Conservation (phyloP, 1,140 invertebrate genomes). For the Aphelinus atriplicis region DNA sequence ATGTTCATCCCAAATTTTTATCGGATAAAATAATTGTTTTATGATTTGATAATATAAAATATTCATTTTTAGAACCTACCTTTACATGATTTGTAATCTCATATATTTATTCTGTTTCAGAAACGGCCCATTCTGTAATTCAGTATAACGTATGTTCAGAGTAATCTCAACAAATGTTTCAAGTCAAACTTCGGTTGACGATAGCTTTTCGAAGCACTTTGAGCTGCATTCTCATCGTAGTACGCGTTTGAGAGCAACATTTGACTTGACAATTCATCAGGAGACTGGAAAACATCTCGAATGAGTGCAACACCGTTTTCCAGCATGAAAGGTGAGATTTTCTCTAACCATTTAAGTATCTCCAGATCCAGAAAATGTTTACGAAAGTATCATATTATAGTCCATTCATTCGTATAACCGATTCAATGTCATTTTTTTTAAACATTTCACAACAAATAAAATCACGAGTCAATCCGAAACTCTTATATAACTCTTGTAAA, state of each 20-base stretch:
- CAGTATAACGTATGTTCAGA: conserved; percentile 21
- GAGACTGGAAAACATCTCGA: conserved; percentile 36
- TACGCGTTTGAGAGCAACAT: conserved; percentile 24
- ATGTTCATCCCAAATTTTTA: too few relatives aligned
- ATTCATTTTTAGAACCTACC: too few relatives aligned
- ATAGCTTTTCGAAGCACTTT: conserved; percentile 24
- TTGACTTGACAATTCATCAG: conserved; percentile 36
- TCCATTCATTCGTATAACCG: too few relatives aligned
- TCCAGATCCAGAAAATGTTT: too few relatives aligned
- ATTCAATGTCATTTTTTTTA: neutral
- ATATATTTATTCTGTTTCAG: conserved; percentile 33
- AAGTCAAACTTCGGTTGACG: conserved; percentile 30
- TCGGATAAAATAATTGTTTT: too few relatives aligned
- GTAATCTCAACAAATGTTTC: conserved; percentile 39
- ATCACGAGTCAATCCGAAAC: conserved; percentile 22
- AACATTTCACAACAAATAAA: conserved; percentile 7
- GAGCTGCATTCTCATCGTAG: conserved; percentile 12
- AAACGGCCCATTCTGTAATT: conserved; percentile 24
- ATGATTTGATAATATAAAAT: too few relatives aligned
- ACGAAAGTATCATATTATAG: too few relatives aligned
- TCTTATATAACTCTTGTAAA: neutral
- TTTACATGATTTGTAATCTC: too few relatives aligned
- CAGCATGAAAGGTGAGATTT: conserved; percentile 54
- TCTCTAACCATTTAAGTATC: too few relatives aligned
- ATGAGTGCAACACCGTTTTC: conserved; percentile 40